Evolutionary conservation across 2,113 vertebrate species (phyloP).

Genomic region (Strix uralensis): DNA sequence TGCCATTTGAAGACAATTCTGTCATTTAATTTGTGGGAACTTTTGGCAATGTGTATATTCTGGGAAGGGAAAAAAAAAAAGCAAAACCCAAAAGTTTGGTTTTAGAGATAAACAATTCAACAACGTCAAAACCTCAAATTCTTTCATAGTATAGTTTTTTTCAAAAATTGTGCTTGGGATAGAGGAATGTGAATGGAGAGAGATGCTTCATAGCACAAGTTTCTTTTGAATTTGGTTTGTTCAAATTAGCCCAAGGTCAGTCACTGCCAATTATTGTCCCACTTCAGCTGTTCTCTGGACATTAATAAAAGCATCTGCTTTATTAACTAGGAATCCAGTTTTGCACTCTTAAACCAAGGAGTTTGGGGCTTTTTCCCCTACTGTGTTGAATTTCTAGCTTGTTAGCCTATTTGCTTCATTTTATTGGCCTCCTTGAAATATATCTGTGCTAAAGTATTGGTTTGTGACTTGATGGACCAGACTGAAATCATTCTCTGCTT

Average conservation of each 20-base stretch:
- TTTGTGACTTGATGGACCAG: background rate
- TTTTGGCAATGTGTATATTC: background rate
- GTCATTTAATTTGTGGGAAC: conserved; percentile 36
- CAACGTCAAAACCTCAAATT: background rate
- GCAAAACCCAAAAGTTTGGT: background rate
- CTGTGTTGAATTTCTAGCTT: background rate
- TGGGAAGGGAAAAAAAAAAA: fast-evolving
- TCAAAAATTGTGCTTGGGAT: background rate
- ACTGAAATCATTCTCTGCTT: background rate
- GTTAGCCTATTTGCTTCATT: background rate
- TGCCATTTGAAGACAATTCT: conserved; percentile 30
- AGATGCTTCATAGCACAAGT: background rate
- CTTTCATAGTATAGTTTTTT: background rate
- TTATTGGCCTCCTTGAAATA: background rate
- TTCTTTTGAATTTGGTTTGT: conserved; percentile 25
- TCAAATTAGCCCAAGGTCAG: conserved; percentile 14
- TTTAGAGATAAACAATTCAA: background rate
- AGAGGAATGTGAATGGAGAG: background rate
- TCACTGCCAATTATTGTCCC: conserved; percentile 36
- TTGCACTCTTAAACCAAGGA: background rate
- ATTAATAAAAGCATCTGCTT: conserved; percentile 40
- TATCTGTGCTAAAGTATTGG: background rate
- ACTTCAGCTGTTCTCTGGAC: conserved; percentile 37
- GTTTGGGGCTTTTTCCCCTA: background rate
- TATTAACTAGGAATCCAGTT: background rate